Base-by-base conservation (phyloP, 2,888 invertebrate species). In the Lacanobia wlatinum region DNA sequence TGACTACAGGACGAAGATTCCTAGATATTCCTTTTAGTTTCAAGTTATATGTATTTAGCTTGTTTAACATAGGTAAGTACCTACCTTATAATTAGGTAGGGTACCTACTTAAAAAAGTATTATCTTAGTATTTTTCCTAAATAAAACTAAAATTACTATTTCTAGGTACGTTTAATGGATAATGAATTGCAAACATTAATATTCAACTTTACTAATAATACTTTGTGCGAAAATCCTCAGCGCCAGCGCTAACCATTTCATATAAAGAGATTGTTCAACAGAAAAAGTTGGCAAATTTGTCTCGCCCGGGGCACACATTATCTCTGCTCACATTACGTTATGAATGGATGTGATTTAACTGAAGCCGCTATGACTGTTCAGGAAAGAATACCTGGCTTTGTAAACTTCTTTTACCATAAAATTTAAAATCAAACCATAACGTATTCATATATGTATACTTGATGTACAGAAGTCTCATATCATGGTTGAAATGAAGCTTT, bases 231-330 rank as follows among this genome's bases (percentile, higher is more conserved):
- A 89, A 90, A 90, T 89, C 88, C 85, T 83, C 87, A 70, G 80
- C 86, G 87, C 84, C 87, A 70, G 80, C 86, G 87, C 84, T 89
- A 87, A 91, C 90, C 90, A 90, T 91, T 91, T 88, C 87, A 89
- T 87, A 91, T 90, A 91, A 89, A 91, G 89, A 90, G 91, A 88
- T 91, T 91, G 90, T 91, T 91, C 88, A 91, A 91, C 91, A 91
- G 90, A 91, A 92, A 92, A 92, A 92, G 91, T 92, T 92, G 80
- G 91, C 88, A 89, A 91, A 92, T 92, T 92, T 91, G 90, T 92
- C 91, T 89, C 87, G 89, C 91, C 89, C 87, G 87, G 73, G 90
- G 91, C 90, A 91, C 91, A 90, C 90, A 91, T 91, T 92, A 92
- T 91, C 91, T 91, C 87, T 85, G 89, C 88, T 91, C 90, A 90